Percentiles rank a stretch among this genome's conserved stretches.
phyloP scores from a whole-genome alignment of 2,797 vertebrate species.

The Florisuga fusca region DNA sequence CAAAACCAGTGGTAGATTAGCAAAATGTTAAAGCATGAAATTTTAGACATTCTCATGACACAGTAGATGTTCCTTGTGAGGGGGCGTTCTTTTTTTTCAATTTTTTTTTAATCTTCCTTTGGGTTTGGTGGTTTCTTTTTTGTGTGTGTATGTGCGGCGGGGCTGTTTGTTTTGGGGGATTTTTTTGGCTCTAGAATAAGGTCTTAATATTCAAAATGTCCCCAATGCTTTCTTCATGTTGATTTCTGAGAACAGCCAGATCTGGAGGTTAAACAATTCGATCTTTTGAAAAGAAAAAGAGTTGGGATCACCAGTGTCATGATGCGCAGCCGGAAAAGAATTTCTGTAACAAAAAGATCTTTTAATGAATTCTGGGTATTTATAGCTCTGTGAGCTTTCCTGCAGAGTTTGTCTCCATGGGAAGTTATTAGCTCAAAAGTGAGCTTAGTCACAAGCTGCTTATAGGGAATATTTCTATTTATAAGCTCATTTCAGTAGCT shows the following conservation, averaged over 20 bases:
- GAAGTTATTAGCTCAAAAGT: slow-evolving; percentile 74
- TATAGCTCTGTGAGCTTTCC: slow-evolving; percentile 71
- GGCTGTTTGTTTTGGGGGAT: too few relatives aligned
- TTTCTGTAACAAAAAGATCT: slow-evolving; percentile 63
- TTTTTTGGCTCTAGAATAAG: not conserved
- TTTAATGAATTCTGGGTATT: slow-evolving; percentile 71
- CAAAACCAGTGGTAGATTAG: not conserved
- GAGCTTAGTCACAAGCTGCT: slow-evolving; percentile 65
- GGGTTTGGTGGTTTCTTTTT: not conserved
- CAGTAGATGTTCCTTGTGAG: not conserved
- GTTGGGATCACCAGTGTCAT: slow-evolving; percentile 41
- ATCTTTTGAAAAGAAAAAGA: slow-evolving; percentile 48
- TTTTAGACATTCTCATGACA: not conserved
- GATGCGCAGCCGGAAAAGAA: slow-evolving; percentile 55
- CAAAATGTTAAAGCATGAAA: not conserved
- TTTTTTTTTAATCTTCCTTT: not conserved
- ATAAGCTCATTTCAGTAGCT: slow-evolving; percentile 33
- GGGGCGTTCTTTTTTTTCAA: not conserved
- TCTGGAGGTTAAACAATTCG: slow-evolving; percentile 51
- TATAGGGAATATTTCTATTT: slow-evolving; percentile 66
- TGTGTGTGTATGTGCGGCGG: too few relatives aligned
- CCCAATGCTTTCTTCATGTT: slow-evolving; percentile 53
- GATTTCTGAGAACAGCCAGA: slow-evolving; percentile 6
- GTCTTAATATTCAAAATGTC: not conserved
- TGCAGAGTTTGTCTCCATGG: slow-evolving; percentile 67